These are phyloP conservation scores for Origma solitaria DNA, from an alignment of 2,113 vertebrate species.

Conservation along the genomic window DNA sequence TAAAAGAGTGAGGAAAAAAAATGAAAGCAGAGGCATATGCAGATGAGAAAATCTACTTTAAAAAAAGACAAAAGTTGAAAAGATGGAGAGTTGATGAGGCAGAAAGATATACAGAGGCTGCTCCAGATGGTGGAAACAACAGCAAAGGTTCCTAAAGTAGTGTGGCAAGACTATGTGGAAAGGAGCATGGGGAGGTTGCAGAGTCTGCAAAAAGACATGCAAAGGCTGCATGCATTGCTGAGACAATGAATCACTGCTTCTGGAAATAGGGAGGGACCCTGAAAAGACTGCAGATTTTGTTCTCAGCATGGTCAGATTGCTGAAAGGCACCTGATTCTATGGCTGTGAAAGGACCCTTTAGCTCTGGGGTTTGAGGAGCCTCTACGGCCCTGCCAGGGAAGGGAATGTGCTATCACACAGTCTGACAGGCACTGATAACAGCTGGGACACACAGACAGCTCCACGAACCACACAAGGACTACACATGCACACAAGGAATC, in stretches of 20 bases:
- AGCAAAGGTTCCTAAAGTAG: background rate
- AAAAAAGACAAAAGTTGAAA: conserved; percentile 1
- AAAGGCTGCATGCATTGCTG: background rate
- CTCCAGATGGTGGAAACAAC: conserved; percentile 23
- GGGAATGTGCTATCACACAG: background rate
- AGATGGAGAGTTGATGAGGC: conserved; percentile 37
- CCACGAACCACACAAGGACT: background rate
- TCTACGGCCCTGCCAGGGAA: background rate
- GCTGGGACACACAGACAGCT: background rate
- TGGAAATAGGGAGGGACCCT: background rate
- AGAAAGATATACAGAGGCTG: conserved; percentile 12
- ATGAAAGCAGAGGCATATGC: background rate
- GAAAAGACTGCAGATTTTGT: background rate
- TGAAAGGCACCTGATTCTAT: background rate
- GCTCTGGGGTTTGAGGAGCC: background rate
- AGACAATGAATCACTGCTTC: background rate
- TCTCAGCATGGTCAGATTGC: background rate
- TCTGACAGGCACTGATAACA: background rate
- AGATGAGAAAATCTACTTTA: background rate
- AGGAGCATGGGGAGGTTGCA: background rate
- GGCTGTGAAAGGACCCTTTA: background rate
- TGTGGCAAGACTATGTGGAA: background rate
- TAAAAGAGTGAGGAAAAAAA: background rate
- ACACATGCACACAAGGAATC: background rate
- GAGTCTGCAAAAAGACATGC: background rate